Evolutionary conservation across 2,888 invertebrate genomes (phyloP).

Genomic region (Campopleginae sp.): DNA sequence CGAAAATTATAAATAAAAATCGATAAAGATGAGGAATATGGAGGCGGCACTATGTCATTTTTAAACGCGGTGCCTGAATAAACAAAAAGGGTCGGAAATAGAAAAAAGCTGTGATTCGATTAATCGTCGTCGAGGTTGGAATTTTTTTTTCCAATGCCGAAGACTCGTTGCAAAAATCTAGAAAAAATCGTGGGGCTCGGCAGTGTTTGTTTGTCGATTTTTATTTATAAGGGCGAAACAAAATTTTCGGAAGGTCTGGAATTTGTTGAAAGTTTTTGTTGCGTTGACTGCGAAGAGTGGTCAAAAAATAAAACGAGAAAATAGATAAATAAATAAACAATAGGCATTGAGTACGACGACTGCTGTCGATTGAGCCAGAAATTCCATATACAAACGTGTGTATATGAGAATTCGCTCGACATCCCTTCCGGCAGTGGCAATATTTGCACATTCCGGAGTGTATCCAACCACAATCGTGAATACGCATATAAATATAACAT

Average conservation of each 20-base stretch:
- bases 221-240: not conserved
- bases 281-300: not conserved
- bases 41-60: no score
- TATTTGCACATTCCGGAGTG: conserved; percentile 52
- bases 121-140: not conserved
- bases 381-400: conserved; percentile 4
- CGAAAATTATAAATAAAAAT: not conserved
- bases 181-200: not conserved
- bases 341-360: not conserved
- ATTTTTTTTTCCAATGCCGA: not conserved
- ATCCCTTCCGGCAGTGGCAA: conserved; percentile 31
- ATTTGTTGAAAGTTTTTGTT: conserved; percentile 6
- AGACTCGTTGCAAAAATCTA: not conserved
- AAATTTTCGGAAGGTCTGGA: not conserved
- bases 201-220: not conserved
- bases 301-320: not conserved
- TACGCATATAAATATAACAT: conserved; percentile 54
- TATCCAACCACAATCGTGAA: conserved; percentile 36
- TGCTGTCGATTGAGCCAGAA: conserved; percentile 12
- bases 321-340: not conserved
- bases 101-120: not conserved
- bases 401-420: conserved; percentile 1
- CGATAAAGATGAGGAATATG: not conserved
- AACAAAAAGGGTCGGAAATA: not conserved
- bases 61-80: not conserved